Base-by-base conservation (phyloP, 2,888 invertebrate genomes). In the Caenorhabditis imperialis region DNA sequence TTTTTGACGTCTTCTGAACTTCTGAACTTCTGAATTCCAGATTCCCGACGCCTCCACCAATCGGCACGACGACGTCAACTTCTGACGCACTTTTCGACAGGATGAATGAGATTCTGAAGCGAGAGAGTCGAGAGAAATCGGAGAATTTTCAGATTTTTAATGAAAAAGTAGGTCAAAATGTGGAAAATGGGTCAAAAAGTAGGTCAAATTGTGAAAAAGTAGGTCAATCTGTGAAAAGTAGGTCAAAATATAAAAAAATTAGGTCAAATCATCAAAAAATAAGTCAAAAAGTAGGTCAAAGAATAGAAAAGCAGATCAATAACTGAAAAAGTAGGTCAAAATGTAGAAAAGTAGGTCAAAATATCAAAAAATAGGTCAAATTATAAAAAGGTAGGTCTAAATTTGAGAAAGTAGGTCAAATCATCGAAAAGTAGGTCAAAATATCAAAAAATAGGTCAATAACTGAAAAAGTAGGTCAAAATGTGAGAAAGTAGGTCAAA, bases 111-210 rank as follows among this genome's bases (percentile, higher is more conserved):
- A 55, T 69, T 45, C 37, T 69, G 38, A 44, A 53, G 7, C 37
- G 35, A 30, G 58, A 61, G n/a, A 38, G 44, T 1, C 30, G n/a
- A 8, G 16, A 38, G 23, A 47, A 57, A 20, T 44, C 69, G 2
- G 69, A 74, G 40, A 74, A 74, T 25, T 74, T 61, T 42, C 58
- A 75, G 18, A 63, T 75, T 30, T 75, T 70, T 58, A 63, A 57
- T 54, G 75, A 75, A 25, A 58, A 75, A 37, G 75, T 58, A 10
- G 6, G 47, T 16, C 37, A 30, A 30, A 10, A 27, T 16, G 30
- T 16, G 18, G 23, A 27, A 18, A 42, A n/a, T 35, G 8, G 5
- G 14, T 4, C 14, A 75, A 25, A 58, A 75, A 37, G 75, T 58
- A 10, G 6, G 47, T 16, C 37, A 30, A 30, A 10, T 38, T 16